Conservation (phyloP, 1,140 invertebrate species). For the Saccostrea cuccullata region DNA sequence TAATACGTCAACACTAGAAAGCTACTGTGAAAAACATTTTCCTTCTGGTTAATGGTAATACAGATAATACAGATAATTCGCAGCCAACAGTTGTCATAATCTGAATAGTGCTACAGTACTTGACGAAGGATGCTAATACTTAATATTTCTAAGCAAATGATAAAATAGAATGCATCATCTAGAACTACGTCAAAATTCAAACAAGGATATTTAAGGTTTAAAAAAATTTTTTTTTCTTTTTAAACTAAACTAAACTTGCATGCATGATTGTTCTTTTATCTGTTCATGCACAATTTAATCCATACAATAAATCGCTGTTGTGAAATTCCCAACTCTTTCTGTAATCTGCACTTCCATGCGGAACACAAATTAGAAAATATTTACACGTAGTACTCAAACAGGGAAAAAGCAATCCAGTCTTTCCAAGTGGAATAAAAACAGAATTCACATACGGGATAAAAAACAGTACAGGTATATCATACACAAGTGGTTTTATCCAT, state of each 20-base stretch:
- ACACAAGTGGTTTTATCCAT: no score
- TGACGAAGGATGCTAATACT: not conserved
- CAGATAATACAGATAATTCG: not conserved
- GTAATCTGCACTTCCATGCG: no score
- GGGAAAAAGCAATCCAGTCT: no score
- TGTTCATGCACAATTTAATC: not conserved
- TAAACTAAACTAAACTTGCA: not conserved
- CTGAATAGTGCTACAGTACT: not conserved
- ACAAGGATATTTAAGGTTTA: no score
- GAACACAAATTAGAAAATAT: no score
- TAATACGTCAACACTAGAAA: not conserved
- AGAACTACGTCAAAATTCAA: no score
- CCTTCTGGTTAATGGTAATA: not conserved
- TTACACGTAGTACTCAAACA: no score
- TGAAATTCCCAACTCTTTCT: no score
- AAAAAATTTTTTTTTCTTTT: no score
- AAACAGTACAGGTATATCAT: no score
- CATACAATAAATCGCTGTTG: not conserved
- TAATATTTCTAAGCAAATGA: not conserved
- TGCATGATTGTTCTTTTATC: not conserved
- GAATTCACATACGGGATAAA: no score
- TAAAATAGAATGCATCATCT: not conserved
- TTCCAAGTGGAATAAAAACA: no score
- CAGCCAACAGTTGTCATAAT: conserved; percentile 1
- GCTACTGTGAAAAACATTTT: conserved; percentile 23